Conservation (phyloP, 2,797 vertebrate species). For the Aselliscus stoliczkanus region DNA sequence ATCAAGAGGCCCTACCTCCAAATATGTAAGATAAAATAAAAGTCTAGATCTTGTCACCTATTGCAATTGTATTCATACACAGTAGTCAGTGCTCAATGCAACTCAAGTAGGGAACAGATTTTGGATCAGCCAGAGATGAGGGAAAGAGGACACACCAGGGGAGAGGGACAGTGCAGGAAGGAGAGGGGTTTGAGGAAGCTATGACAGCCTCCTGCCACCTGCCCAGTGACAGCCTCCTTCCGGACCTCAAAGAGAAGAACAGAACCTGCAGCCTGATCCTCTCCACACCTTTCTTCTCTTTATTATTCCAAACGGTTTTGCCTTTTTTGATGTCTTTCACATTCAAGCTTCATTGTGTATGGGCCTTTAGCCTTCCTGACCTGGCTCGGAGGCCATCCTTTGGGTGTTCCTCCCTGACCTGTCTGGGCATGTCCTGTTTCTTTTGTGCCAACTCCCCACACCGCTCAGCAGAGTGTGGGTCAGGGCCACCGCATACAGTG, state of each 20-base stretch:
- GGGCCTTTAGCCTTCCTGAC: not conserved
- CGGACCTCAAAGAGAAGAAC: not conserved
- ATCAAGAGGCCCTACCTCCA: slow-evolving; percentile 32
- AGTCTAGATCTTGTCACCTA: slow-evolving; percentile 33
- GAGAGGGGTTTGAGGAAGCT: not conserved
- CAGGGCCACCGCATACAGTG: not conserved
- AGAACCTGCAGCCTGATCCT: not conserved
- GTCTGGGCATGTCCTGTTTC: not conserved
- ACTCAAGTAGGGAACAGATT: slow-evolving; percentile 24
- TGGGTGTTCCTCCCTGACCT: not conserved
- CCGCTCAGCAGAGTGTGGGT: not conserved
- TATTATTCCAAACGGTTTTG: not conserved
- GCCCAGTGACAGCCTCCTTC: not conserved
- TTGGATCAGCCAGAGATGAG: not conserved
- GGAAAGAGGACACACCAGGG: not conserved
- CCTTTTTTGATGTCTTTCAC: not conserved
- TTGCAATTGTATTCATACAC: not conserved
- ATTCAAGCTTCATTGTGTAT: not conserved
- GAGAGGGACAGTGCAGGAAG: not conserved
- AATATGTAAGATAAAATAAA: slow-evolving; percentile 47
- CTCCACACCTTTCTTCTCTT: not conserved
- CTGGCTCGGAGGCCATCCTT: not conserved
- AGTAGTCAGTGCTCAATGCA: not conserved
- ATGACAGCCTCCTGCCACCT: not conserved
- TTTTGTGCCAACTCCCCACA: not conserved